Evolutionary conservation across 2,888 invertebrate species (phyloP), one percentile per base, ranked within the genome.

Genomic region (Epistrophella euchroma): DNA sequence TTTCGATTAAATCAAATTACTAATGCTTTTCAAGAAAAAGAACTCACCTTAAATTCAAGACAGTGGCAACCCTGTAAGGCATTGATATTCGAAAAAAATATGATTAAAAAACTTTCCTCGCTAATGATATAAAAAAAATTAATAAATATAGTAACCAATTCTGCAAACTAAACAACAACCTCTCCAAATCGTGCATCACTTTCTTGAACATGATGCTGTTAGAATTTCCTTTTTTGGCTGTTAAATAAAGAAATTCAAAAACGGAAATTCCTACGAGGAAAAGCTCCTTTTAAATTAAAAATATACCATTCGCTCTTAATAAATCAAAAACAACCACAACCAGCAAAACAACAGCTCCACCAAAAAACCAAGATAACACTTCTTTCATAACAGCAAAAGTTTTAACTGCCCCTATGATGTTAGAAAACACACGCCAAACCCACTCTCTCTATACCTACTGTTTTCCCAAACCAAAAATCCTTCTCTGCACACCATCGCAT

Each of bases 341-440:
- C 22, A 22, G 5, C 50, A 50, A 22, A 22, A 50, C 6, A 52
- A 15, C 25, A n/a, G 7, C 25, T 52, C 25, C 15, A 52, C 15
- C 52, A 9, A 56, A 56, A 56, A 32, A 56, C 17, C 32, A 6
- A 35, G 32, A 56, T 35, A 56, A 56, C 56, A 56, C 56, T 32
- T n/a, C 15, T n/a, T 35, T 55, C 32, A 55, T 55, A 55, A 55
- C 28, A 55, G 55, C n/a, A 28, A 55, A 55, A 58, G 19, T 58
- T 19, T 60, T 40, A 66, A 60, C 60, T 60, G 60, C 37, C 60
- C 40, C 22, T 60, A 32, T 56, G 11, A 56, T 56, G 56, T 56
- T 32, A 32, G 11, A 32, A 35, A 32, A 56, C 4, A 35, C 11
- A 17, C 56, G 0, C 5, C 32, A n/a, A 58, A 40, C 19, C 13